These are phyloP conservation scores for Meganola albula DNA, from an alignment of 2,888 invertebrate species.

Conservation along the genomic window DNA sequence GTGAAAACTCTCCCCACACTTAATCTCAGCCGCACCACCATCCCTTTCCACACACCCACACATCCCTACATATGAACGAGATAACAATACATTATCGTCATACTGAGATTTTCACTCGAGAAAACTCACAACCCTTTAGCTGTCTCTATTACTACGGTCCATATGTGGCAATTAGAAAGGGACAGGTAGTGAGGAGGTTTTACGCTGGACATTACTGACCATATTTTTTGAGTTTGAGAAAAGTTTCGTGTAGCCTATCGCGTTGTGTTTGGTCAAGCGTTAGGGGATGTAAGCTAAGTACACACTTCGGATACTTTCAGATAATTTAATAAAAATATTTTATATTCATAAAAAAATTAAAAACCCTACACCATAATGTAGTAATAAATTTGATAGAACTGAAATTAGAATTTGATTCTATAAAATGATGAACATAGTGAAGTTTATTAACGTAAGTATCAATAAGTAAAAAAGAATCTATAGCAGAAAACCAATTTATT, in stretches of 20 bases:
- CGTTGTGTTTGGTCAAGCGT: conserved; percentile 50
- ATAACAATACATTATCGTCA: conserved; percentile 61
- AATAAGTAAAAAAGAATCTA: conserved; percentile 4
- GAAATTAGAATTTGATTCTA: too few species aligned
- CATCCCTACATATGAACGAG: conserved; percentile 68
- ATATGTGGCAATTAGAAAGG: conserved; percentile 45
- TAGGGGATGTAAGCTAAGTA: conserved; percentile 26
- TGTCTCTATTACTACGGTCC: conserved; percentile 62
- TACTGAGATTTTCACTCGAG: conserved; percentile 56
- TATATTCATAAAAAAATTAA: too few species aligned
- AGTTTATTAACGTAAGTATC: too few species aligned
- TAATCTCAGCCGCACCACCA: conserved; percentile 40
- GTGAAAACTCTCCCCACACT: conserved; percentile 42
- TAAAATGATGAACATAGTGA: too few species aligned
- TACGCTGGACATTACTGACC: conserved; percentile 64
- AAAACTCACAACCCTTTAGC: conserved; percentile 68
- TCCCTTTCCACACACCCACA: conserved; percentile 65
- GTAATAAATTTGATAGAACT: too few species aligned
- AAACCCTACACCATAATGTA: too few species aligned
- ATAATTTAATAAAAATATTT: too few species aligned
- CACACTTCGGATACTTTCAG: conserved; percentile 20
- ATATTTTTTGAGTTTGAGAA: conserved; percentile 49
- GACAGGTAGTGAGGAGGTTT: conserved; percentile 45
- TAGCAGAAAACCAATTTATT: conserved; percentile 17
- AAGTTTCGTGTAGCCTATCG: conserved; percentile 53